Base-by-base conservation (phyloP, 2,888 invertebrate genomes). In the Clostera curtula region DNA sequence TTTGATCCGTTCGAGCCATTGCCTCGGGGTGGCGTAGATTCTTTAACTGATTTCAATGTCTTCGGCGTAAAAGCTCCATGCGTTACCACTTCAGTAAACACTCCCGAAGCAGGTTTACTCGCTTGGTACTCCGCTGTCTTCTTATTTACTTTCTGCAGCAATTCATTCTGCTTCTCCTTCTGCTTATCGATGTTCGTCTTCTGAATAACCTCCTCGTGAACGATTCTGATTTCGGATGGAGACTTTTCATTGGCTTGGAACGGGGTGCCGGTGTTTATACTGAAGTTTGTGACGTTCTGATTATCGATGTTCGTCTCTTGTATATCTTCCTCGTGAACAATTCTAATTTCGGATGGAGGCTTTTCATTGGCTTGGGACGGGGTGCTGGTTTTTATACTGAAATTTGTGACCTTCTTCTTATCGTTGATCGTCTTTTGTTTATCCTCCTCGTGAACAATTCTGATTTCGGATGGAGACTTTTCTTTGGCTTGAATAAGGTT, bases 61-160 rank as follows among this genome's bases (percentile, higher is more conserved):
- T 74, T 79, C 1, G 68, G 49, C 1, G 72, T 77, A 40, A 83
- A 83, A 2, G 80, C 82, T 5, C 82, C 83, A 31, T 80, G 75
- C 1, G 79, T 70, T 1, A 77, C 74, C 1, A 83, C 75, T 50
- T 83, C 83, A 9, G 82, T 82, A 40, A 83, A 83, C 5, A 75
- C 69, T 11, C 83, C 83, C 1, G 72, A 70, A 39, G 70, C 72
- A 2, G 77, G 76, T 49, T 80, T 79, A 35, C 56, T 67, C 0
- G 71, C 59, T 37, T 79, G 76, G 31, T 80, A 80, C 23, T 77
- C 80, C 16, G 75, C 70, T 3, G 77, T 60, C 41, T 76, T 83
- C 40, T 82, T 82, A 21, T 56, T 76, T 1, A 70, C 71, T 40
- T 74, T 82, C 35, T 79, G 71, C 12, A 73, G 32, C 13, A 83